Conservation (phyloP, 1,140 invertebrate genomes). For the Octopus bimaculoides region DNA sequence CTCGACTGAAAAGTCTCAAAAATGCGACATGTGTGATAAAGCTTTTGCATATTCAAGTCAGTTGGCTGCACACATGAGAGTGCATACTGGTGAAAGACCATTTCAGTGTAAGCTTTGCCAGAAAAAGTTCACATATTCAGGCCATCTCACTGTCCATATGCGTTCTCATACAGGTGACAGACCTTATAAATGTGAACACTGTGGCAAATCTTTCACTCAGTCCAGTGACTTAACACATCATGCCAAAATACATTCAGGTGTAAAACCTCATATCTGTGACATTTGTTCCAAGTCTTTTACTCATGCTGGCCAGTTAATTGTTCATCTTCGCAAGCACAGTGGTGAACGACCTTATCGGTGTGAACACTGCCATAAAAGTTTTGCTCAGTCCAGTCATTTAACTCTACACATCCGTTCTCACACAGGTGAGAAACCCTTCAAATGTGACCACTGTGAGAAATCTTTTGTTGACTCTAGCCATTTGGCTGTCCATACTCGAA, state of each 20-base stretch:
- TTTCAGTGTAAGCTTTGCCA: conserved; percentile 17
- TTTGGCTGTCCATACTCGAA: conserved; percentile 21
- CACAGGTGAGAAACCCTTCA: conserved; percentile 26
- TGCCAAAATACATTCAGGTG: conserved; percentile 10
- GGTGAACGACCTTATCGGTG: neutral
- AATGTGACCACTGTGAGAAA: conserved; percentile 20
- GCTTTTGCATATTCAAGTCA: conserved; percentile 1
- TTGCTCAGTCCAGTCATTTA: conserved; percentile 50
- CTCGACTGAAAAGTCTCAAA: conserved; percentile 8
- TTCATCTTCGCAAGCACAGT: conserved; percentile 7
- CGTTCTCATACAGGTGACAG: conserved; percentile 15
- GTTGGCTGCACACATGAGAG: conserved; percentile 9
- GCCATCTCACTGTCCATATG: conserved; percentile 10
- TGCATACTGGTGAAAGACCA: conserved; percentile 12
- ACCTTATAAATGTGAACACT: conserved; percentile 12
- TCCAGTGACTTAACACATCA: conserved; percentile 6
- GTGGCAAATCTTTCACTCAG: conserved; percentile 13
- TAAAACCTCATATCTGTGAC: conserved; percentile 5
- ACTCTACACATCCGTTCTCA: conserved; percentile 47
- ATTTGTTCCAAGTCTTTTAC: conserved; percentile 9
- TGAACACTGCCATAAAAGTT: conserved; percentile 43
- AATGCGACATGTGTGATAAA: conserved; percentile 18
- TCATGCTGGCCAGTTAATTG: neutral
- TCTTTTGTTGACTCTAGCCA: conserved; percentile 24
- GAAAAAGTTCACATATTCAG: conserved; percentile 13